Base-by-base conservation (phyloP, 1,140 invertebrate species). In the Sesamia nonagrioides region DNA sequence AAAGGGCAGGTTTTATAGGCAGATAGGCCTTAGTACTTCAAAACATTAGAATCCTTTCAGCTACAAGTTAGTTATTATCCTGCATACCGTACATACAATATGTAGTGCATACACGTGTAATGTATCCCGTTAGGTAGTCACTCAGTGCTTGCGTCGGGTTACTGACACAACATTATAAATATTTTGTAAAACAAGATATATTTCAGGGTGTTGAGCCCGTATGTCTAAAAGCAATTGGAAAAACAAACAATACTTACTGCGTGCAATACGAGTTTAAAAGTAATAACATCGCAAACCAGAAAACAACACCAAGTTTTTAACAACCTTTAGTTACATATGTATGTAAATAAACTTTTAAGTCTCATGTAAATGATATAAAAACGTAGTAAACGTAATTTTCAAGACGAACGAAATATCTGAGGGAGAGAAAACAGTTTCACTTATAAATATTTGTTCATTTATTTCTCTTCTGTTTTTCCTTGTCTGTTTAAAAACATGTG, bases 161-260 rank as follows among this genome's bases (percentile, higher is more conserved):
- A 40, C 35, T 63, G 60, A 63, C 60, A 63, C 60, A 5, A 9
- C 15, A 63, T 8, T 17, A 37, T 63, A 40, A 63, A 63, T 63
- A 63, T 63, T 63, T 63, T n/a, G 35, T 37, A 63, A 40, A 63
- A 37, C 60, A 63, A 40, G 15, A 63, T n/a, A 63, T n/a, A 40
- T 37, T 9, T n/a, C 9, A 18, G 60, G 35, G 15, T 35, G n/a
- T 37, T 40, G 35, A 40, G 33, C 35, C n/a, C 7, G 40, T 35
- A 9, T 1, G 17, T 21, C 8, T 15, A 63, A 63, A 63, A 63
- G 18, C 35, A 63, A 40, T 66, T 21, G 27, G 27, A 13, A 35
- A 60, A 60, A 7, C 13, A 60, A 60, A 35, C 61, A 66, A 37
- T 11, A 66, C 61, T 18, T 11, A 66, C 61, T 18, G 8, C 56